Percentiles rank a stretch among this genome's conserved stretches.
Evolutionary conservation across 2,888 invertebrate species (phyloP).

Genomic region (Palloptera scutellata): DNA sequence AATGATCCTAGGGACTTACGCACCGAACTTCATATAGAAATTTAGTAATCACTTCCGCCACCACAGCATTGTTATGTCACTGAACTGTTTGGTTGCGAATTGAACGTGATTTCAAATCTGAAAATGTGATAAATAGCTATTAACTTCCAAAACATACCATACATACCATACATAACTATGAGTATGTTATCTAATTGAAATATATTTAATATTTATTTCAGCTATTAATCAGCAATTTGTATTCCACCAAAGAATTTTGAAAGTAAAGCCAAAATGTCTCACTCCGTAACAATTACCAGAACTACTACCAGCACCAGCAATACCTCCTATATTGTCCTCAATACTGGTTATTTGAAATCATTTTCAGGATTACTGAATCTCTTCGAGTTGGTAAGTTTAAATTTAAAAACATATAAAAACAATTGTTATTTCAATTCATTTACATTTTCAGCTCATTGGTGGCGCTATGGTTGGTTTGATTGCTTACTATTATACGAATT

Average conservation of each 20-base stretch:
- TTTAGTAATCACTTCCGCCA: too few species aligned
- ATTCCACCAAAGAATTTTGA: constrained; percentile 27
- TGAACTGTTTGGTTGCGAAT: too few species aligned
- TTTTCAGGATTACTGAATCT: constrained; percentile 82
- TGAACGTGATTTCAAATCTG: background rate
- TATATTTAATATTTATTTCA: too few species aligned
- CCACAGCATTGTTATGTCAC: too few species aligned
- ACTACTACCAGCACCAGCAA: constrained; percentile 83
- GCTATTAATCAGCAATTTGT: constrained; percentile 24
- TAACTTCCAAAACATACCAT: too few species aligned
- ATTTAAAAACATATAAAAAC: background rate
- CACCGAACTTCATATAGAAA: too few species aligned
- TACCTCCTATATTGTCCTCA: constrained; percentile 79
- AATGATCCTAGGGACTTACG: too few species aligned
- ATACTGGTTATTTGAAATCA: constrained; percentile 81
- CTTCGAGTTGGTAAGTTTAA: constrained; percentile 75
- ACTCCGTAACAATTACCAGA: constrained; percentile 85
- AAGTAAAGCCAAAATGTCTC: constrained; percentile 74
- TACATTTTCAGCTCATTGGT: constrained; percentile 78
- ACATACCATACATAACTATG: too few species aligned
- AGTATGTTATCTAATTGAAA: too few species aligned
- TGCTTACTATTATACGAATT: constrained; percentile 69
- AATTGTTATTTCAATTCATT: background rate
- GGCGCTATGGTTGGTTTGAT: constrained; percentile 77
- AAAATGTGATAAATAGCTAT: constrained; percentile 8